These are phyloP conservation scores for Drosophila neonasuta DNA, from an alignment of 2,888 invertebrate species.

Conservation along the genomic window DNA sequence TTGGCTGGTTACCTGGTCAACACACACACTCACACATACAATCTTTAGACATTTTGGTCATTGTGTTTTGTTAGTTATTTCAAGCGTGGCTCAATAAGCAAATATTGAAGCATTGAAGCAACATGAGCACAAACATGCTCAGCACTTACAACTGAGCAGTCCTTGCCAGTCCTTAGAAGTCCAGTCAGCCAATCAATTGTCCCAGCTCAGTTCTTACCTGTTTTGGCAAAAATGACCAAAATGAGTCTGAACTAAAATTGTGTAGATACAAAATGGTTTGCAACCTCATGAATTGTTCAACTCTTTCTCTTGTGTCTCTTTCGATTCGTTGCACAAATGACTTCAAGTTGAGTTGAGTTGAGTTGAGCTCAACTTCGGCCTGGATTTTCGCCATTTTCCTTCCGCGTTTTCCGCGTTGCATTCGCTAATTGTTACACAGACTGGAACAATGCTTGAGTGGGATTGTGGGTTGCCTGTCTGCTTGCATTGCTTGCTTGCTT, in stretches of 20 bases:
- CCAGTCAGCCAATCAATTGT: constrained; percentile 39
- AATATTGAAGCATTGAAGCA: constrained; percentile 61
- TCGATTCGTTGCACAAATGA: constrained; percentile 12
- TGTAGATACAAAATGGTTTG: constrained; percentile 35
- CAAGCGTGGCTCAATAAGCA: constrained; percentile 68
- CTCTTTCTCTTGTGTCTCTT: constrained; percentile 22
- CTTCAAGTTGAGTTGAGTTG: not conserved
- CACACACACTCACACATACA: constrained; percentile 11
- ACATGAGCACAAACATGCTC: constrained; percentile 28
- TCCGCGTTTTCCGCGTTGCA: constrained; percentile 40
- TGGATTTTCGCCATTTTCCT: constrained; percentile 10
- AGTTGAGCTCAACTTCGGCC: constrained; percentile 29
- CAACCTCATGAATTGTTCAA: constrained; percentile 62
- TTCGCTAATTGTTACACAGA: constrained; percentile 50
- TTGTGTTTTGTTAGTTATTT: constrained; percentile 49
- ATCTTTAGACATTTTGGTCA: constrained; percentile 18
- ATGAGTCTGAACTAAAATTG: constrained; percentile 2
- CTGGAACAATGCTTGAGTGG: constrained; percentile 12
- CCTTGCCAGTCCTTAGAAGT: not conserved
- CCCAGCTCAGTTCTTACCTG: not conserved
- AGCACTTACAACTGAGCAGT: constrained; percentile 29
- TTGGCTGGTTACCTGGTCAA: constrained; percentile 15
- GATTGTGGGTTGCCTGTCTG: not conserved
- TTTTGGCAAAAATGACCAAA: constrained; percentile 27
- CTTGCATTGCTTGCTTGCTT: not conserved